These are phyloP conservation scores for Manis pentadactyla DNA, from an alignment of 2,797 vertebrate genomes.

Conservation along the genomic window DNA sequence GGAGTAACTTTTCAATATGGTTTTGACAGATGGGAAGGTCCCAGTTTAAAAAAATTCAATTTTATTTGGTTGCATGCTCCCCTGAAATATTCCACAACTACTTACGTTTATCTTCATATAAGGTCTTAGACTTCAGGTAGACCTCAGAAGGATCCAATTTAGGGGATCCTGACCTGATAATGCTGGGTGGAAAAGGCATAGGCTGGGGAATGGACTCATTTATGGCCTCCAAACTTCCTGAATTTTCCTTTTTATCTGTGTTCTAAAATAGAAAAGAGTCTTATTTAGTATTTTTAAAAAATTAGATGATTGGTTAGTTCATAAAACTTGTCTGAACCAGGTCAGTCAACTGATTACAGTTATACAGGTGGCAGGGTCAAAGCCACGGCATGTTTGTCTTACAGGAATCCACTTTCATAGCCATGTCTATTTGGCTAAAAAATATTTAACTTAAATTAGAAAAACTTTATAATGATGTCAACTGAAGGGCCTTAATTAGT, in stretches of 20 bases:
- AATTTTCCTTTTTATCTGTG: slow-evolving; percentile 90
- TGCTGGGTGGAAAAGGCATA: slow-evolving; percentile 90
- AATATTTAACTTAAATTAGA: not conserved
- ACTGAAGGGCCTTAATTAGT: not conserved
- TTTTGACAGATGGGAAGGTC: not conserved
- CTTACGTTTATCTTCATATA: slow-evolving; percentile 97
- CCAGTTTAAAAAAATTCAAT: not conserved
- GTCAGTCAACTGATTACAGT: not conserved
- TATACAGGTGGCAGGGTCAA: not conserved
- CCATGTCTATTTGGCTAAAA: not conserved
- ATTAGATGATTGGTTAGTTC: not conserved
- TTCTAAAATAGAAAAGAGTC: slow-evolving; percentile 85
- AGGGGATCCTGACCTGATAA: slow-evolving; percentile 91
- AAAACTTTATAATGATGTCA: not conserved
- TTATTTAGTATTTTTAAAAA: slow-evolving; percentile 59
- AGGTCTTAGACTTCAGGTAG: slow-evolving; percentile 96
- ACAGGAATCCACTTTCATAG: not conserved
- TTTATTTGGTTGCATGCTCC: not conserved
- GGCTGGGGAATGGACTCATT: slow-evolving; percentile 88
- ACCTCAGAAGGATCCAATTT: slow-evolving; percentile 97
- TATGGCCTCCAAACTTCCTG: slow-evolving; percentile 90
- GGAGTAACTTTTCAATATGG: not conserved
- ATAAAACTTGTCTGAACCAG: not conserved
- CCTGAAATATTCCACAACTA: slow-evolving; percentile 70
- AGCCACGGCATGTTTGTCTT: not conserved